Percentiles rank a stretch among this genome's conserved stretches.
Evolutionary conservation across 2,888 invertebrate species (phyloP).

Genomic region (Dorcus parallelipipedus): DNA sequence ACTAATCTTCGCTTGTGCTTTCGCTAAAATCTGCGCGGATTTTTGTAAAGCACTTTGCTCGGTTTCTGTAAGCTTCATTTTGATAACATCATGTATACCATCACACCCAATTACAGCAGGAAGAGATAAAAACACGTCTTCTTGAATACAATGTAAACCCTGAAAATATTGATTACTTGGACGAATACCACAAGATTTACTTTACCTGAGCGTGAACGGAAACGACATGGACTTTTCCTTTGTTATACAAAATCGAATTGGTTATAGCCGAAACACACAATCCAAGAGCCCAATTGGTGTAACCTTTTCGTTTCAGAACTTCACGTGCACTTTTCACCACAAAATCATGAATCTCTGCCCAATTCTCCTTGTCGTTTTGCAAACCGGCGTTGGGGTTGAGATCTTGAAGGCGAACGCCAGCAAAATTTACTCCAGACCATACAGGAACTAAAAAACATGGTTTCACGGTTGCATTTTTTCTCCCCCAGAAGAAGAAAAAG

Average conservation of each 20-base stretch:
- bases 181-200: background rate
- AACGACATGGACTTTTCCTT: background rate
- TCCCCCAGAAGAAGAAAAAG: too few species aligned
- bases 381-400: background rate
- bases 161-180: background rate
- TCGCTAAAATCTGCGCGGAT: background rate
- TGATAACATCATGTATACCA: background rate
- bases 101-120: background rate
- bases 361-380: background rate
- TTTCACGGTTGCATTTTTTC: too few species aligned
- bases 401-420: background rate
- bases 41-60: background rate
- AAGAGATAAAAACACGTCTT: background rate
- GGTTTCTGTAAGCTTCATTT: background rate
- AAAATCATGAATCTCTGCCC: background rate
- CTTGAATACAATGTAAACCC: background rate
- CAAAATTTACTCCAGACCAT: conserved; percentile 3
- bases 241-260: background rate
- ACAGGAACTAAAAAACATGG: background rate
- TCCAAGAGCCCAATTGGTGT: background rate
- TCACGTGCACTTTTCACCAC: background rate
- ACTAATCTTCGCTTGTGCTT: background rate
- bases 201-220: background rate
- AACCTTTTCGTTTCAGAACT: background rate
- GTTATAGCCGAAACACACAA: background rate